These are phyloP conservation scores for Hylia prasina DNA, from an alignment of 2,113 vertebrate species.

Conservation along the genomic window DNA sequence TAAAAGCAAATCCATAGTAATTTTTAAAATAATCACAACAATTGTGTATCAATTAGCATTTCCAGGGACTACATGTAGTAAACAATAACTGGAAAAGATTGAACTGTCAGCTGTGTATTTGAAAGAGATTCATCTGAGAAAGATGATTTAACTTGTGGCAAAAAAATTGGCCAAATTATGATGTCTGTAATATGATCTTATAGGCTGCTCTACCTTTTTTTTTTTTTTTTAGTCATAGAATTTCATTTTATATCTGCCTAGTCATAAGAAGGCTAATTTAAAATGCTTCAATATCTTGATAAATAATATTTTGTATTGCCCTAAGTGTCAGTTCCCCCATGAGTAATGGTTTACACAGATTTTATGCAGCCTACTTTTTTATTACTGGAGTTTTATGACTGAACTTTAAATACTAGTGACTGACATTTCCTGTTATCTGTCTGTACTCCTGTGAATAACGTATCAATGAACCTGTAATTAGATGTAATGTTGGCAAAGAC, in stretches of 20 bases:
- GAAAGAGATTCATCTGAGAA: conserved; percentile 40
- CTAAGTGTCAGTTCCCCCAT: not conserved
- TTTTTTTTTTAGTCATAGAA: not conserved
- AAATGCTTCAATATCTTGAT: not conserved
- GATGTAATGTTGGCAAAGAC: conserved; percentile 18
- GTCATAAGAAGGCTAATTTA: conserved; percentile 8
- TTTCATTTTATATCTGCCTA: not conserved
- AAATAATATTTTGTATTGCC: conserved; percentile 11
- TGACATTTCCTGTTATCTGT: conserved; percentile 44
- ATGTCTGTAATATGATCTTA: conserved; percentile 3
- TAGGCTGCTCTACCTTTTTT: not conserved
- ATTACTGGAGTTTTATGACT: conserved; percentile 22
- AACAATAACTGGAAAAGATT: conserved; percentile 47
- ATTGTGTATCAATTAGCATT: conserved; percentile 10
- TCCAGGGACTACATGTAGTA: conserved; percentile 32
- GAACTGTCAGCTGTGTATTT: conserved; percentile 46
- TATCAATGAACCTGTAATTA: conserved; percentile 31
- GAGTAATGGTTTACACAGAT: conserved; percentile 17
- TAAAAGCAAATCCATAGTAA: not conserved
- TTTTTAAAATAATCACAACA: conserved; percentile 45
- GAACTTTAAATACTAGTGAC: conserved; percentile 53
- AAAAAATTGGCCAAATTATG: conserved; percentile 31
- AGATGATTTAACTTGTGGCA: conserved; percentile 15
- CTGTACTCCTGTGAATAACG: not conserved
- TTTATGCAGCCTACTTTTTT: conserved; percentile 26